Evolutionary conservation across 1,140 invertebrate genomes (phyloP).

Genomic region (Oppia nitens): DNA sequence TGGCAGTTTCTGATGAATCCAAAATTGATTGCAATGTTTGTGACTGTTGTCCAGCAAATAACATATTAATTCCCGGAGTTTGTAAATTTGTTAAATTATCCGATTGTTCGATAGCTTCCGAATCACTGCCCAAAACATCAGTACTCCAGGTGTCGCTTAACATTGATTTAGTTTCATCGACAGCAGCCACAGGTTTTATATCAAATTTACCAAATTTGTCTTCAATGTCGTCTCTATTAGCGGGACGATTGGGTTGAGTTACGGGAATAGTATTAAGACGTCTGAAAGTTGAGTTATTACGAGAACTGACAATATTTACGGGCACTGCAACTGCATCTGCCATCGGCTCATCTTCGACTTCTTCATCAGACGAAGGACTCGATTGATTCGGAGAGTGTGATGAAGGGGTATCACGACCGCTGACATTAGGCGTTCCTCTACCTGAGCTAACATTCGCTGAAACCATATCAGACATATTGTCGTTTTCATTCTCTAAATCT

Average conservation of each 20-base stretch:
- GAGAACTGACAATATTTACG: too few species aligned
- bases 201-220: constrained; percentile 99
- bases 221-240: constrained; percentile 52
- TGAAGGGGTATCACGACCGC: constrained; percentile 80
- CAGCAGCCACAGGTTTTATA: constrained; percentile 68
- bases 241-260: not conserved
- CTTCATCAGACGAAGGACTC: constrained; percentile 11
- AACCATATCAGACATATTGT: constrained; percentile 87
- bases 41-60: not conserved
- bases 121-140: constrained; percentile 84
- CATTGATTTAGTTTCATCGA: constrained; percentile 80
- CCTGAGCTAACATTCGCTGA: constrained; percentile 68
- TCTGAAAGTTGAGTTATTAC: not conserved
- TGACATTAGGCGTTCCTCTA: constrained; percentile 69
- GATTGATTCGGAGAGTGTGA: constrained; percentile 41
- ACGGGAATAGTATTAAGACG: not conserved
- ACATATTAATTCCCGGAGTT: not conserved
- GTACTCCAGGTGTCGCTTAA: constrained; percentile 96
- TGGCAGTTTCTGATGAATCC: constrained; percentile 50
- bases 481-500: constrained; percentile 66
- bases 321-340: not conserved
- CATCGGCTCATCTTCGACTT: not conserved
- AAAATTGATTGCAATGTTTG: constrained; percentile 4
- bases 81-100: constrained; percentile 21
- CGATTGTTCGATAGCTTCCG: constrained; percentile 49